These are phyloP conservation scores for Eupithecia tripunctaria DNA, from an alignment of 2,888 invertebrate genomes.

Conservation along the genomic window DNA sequence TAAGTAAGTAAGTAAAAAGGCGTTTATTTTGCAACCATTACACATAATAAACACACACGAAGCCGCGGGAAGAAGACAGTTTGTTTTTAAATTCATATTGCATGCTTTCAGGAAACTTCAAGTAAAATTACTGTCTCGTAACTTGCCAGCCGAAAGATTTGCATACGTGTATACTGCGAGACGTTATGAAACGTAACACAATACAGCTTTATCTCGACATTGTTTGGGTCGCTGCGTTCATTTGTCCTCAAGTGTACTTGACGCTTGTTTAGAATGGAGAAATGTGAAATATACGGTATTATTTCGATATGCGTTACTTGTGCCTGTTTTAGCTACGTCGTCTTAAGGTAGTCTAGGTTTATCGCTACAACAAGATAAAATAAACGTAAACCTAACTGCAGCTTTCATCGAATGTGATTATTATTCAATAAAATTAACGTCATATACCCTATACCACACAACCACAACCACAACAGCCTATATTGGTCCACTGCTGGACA, in stretches of 20 bases:
- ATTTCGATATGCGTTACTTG: neutral
- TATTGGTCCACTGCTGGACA: too few relatives aligned
- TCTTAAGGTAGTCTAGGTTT: neutral
- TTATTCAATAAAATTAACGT: too few relatives aligned
- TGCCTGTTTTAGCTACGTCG: neutral
- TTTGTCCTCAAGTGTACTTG: conserved; percentile 28
- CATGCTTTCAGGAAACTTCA: neutral
- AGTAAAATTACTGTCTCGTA: conserved; percentile 12
- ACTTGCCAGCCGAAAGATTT: conserved; percentile 8
- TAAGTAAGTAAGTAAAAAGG: too few relatives aligned
- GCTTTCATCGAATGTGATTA: too few relatives aligned
- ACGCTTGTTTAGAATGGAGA: conserved; percentile 7
- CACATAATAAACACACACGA: neutral
- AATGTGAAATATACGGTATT: conserved; percentile 5
- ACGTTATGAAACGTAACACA: conserved; percentile 28
- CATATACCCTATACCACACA: too few relatives aligned
- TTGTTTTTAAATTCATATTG: neutral
- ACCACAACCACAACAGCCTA: too few relatives aligned
- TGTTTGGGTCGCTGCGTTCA: conserved; percentile 28
- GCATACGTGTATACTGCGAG: conserved; percentile 11
- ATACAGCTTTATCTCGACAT: conserved; percentile 26
- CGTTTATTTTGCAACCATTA: too few relatives aligned
- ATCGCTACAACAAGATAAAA: neutral
- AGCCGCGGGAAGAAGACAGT: neutral
- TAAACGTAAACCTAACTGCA: too few relatives aligned